Evolutionary conservation across 2,888 invertebrate genomes (phyloP).

Genomic region (Sinotaia quadrata): DNA sequence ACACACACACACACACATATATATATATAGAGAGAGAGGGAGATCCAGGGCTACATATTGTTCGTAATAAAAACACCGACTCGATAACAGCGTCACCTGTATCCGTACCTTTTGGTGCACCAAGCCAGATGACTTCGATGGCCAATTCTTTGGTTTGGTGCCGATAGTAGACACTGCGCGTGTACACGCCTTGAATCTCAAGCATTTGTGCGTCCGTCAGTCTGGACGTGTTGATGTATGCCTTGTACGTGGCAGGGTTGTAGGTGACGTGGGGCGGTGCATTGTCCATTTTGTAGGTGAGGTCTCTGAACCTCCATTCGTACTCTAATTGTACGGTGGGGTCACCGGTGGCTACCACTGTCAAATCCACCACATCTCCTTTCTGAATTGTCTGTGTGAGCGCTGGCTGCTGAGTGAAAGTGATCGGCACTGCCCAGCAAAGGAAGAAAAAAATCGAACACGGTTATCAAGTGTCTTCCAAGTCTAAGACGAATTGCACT

Average conservation of each 20-base stretch:
- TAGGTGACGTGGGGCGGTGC: conserved; percentile 26
- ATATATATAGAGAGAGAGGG: too few relatives aligned
- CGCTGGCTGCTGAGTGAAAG: conserved; percentile 5
- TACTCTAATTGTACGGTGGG: conserved; percentile 19
- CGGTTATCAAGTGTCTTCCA: too few relatives aligned
- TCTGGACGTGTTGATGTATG: conserved; percentile 34
- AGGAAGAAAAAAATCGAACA: too few relatives aligned
- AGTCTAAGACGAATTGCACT: too few relatives aligned
- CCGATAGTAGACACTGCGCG: conserved; percentile 13
- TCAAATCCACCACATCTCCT: conserved; percentile 37
- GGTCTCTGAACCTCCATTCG: conserved; percentile 35
- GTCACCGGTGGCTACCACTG: conserved; percentile 33
- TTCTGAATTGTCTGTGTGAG: conserved; percentile 21
- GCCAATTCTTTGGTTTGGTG: too few relatives aligned
- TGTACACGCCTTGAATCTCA: conserved; percentile 30
- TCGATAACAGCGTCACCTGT: too few relatives aligned
- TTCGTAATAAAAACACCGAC: too few relatives aligned
- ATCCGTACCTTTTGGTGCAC: too few relatives aligned
- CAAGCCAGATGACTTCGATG: too few relatives aligned
- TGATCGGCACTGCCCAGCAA: conserved; percentile 40
- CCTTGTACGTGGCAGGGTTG: conserved; percentile 6
- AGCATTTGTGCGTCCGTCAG: conserved; percentile 28
- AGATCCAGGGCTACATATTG: too few relatives aligned
- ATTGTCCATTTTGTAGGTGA: conserved; percentile 6
- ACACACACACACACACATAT: conserved; percentile 1